Percentiles rank a stretch among this genome's conserved stretches.
phyloP scores from a whole-genome alignment of 2,888 invertebrate species.

The Folsomia manolachei region DNA sequence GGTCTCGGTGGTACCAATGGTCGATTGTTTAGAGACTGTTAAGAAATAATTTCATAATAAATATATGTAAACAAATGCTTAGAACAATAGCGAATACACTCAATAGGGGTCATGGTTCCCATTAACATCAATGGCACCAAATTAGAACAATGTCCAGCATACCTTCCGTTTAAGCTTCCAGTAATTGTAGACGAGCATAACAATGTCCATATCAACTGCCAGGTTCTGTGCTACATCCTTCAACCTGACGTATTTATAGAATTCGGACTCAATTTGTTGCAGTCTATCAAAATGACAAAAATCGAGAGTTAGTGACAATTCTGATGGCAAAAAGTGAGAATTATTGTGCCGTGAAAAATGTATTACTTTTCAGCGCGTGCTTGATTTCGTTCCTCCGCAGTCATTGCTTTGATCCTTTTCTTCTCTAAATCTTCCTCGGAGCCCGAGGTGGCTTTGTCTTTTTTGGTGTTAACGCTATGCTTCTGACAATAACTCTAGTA shows the following conservation, averaged over 20 bases:
- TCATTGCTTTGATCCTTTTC: constrained; percentile 76
- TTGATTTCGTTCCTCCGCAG: constrained; percentile 89
- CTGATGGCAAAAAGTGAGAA: no score
- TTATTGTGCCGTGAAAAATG: no score
- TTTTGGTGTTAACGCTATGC: constrained; percentile 86
- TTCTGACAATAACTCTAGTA: constrained; percentile 97
- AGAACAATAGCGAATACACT: background rate
- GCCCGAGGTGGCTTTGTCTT: constrained; percentile 66
- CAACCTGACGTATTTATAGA: constrained; percentile 82
- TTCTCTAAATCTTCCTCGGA: constrained; percentile 77
- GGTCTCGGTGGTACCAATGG: constrained; percentile 81
- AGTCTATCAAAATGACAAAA: no score
- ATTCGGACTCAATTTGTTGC: constrained; percentile 89
- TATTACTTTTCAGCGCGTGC: constrained; percentile 74
- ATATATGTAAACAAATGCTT: background rate
- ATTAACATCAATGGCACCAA: constrained; percentile 2
- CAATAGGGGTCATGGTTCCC: background rate
- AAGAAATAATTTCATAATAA: constrained; percentile 35
- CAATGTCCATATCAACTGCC: constrained; percentile 78
- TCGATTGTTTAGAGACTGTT: constrained; percentile 75
- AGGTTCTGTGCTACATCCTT: constrained; percentile 79
- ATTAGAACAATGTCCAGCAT: constrained; percentile 23
- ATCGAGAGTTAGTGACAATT: no score
- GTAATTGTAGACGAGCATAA: constrained; percentile 86
- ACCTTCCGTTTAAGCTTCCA: constrained; percentile 88